Evolutionary conservation across 1,140 invertebrate genomes (phyloP).

Genomic region (Triops cancriformis): DNA sequence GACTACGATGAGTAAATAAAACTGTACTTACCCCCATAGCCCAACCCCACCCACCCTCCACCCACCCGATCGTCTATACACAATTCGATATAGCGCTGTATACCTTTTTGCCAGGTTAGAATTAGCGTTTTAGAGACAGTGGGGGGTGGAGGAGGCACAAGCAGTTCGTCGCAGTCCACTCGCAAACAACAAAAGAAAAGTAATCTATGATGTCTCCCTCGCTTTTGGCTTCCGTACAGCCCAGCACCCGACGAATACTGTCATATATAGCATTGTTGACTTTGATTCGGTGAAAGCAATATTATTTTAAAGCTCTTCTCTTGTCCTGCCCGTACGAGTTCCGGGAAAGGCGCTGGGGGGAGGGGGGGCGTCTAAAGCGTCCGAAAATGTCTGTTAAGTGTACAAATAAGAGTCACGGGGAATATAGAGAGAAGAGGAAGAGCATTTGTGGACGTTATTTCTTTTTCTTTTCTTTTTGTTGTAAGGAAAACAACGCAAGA

Average conservation of each 20-base stretch:
- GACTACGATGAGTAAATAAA: slow-evolving; percentile 3
- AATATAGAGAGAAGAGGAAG: neutral
- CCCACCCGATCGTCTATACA: neutral
- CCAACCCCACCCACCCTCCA: neutral
- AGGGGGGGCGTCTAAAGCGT: neutral
- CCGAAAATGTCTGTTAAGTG: slow-evolving; percentile 13
- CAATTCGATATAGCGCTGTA: neutral
- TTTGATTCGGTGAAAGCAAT: no score
- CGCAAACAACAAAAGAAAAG: no score
- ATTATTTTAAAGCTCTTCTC: no score
- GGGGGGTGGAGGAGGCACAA: no score
- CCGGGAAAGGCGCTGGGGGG: no score
- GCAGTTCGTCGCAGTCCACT: no score
- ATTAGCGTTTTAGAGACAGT: neutral
- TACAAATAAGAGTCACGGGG: slow-evolving; percentile 2
- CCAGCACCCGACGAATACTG: no score
- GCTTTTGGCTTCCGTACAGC: no score
- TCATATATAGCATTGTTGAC: no score
- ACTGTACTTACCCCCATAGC: neutral
- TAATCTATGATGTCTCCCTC: no score
- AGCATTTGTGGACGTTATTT: neutral
- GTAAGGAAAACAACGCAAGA: neutral
- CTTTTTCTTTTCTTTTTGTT: no score
- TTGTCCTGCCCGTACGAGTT: no score
- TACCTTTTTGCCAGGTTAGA: neutral